phyloP scores from a whole-genome alignment of 2,888 invertebrate genomes.

The Ornithoptera alexandrae region DNA sequence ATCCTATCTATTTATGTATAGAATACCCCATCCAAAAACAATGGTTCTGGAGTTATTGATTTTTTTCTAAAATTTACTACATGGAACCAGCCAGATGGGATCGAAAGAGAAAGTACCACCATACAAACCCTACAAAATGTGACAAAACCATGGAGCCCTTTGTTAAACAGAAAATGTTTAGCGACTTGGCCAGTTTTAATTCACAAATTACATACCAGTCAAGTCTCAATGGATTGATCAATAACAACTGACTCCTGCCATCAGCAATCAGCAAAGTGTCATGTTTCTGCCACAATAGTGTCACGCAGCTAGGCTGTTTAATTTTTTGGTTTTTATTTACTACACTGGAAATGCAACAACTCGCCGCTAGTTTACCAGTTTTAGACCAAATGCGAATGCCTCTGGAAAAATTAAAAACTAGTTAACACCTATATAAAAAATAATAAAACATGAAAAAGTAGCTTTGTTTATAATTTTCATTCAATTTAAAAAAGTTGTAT shows the following conservation, averaged over 20 bases:
- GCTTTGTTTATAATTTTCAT: not conserved
- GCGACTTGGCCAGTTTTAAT: constrained; percentile 42
- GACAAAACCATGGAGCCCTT: too few species aligned
- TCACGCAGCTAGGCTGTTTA: constrained; percentile 61
- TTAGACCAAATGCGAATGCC: constrained; percentile 83
- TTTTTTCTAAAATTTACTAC: too few species aligned
- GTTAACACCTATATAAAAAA: not conserved
- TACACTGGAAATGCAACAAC: constrained; percentile 41
- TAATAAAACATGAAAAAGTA: not conserved
- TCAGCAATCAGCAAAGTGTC: constrained; percentile 79
- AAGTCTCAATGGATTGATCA: constrained; percentile 78
- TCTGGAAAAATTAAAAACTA: constrained; percentile 52
- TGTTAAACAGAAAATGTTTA: not conserved
- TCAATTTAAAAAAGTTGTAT: not conserved
- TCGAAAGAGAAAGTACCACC: too few species aligned
- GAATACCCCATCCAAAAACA: too few species aligned
- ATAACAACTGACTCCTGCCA: constrained; percentile 80
- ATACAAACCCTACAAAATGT: too few species aligned
- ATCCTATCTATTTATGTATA: too few species aligned
- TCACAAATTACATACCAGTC: constrained; percentile 54
- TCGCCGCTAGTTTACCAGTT: constrained; percentile 74
- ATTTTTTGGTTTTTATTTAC: constrained; percentile 39
- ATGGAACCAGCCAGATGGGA: too few species aligned
- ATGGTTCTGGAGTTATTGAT: too few species aligned
- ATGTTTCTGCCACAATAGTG: constrained; percentile 82